phyloP scores from a whole-genome alignment of 2,888 invertebrate genomes.

The Tipula vernalis region DNA sequence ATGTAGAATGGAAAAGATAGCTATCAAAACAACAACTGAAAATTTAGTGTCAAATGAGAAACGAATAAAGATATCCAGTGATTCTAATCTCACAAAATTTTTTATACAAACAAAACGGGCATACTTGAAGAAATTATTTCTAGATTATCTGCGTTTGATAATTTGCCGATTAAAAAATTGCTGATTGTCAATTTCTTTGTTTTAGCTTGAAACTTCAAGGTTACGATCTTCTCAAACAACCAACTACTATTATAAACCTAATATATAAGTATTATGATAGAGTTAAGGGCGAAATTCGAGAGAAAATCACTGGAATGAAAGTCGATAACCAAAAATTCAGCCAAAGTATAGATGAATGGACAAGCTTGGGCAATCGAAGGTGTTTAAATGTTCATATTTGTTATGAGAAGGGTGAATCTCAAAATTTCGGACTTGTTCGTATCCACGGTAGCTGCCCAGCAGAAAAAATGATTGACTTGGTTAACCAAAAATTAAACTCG shows the following conservation, averaged over 20 bases:
- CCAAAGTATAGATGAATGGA: constrained; percentile 10
- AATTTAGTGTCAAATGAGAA: too few relatives aligned
- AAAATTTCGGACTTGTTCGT: not conserved
- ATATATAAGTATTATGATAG: too few relatives aligned
- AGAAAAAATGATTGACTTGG: not conserved
- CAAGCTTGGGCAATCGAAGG: constrained; percentile 6
- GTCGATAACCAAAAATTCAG: too few relatives aligned
- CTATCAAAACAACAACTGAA: too few relatives aligned
- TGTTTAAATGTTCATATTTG: constrained; percentile 9
- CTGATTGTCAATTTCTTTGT: not conserved
- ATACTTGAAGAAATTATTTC: not conserved
- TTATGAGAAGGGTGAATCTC: not conserved
- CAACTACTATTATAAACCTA: too few relatives aligned
- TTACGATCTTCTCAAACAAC: too few relatives aligned
- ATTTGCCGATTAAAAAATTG: not conserved
- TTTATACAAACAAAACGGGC: not conserved
- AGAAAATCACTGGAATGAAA: too few relatives aligned
- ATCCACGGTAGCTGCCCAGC: constrained; percentile 8
- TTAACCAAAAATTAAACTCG: not conserved
- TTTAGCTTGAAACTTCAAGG: not conserved
- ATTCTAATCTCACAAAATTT: too few relatives aligned
- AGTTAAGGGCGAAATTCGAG: too few relatives aligned
- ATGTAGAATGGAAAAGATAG: too few relatives aligned
- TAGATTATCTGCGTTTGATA: not conserved
- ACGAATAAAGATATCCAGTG: too few relatives aligned